Base-by-base conservation (phyloP, 2,888 invertebrate genomes). In the Acanthoscelides obtectus region DNA sequence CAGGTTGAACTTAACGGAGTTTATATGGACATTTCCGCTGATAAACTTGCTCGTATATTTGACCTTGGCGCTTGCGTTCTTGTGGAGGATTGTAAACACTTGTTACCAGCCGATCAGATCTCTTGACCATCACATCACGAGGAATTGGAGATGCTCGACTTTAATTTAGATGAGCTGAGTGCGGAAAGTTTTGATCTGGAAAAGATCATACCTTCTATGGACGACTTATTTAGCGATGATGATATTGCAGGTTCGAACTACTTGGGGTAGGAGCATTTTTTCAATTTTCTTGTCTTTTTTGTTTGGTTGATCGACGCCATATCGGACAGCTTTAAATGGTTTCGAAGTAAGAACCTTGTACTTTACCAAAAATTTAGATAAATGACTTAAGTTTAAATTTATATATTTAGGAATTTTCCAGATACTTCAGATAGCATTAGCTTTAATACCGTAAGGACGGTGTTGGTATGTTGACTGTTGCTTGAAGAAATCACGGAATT, bases 1-100 rank as follows among this genome's bases (percentile, higher is more conserved):
- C 84, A 86, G 0, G 87, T 90, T 84, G 86, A 88, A 0, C 85
- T 90, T 69, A 87, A 86, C 45, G 88, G 88, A n/a, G 86, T 85
- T 19, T 82, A 84, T 73, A 85, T 89, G 79, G 84, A 84, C 71
- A 85, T 87, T 73, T 87, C 87, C 12, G 85, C 89, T 68, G 83
- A 86, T 17, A 87, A 88, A 71, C 82, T 91, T 64, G 86, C 86
- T 63, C 87, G 87, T 71, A 81, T 89, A 5, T 83, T 89, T 17
- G 86, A 89, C 69, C 86, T 90, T 67, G 83, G 88, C 72, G 88
- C 89, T 0, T 79, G 77, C 72, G 87, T 90, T 17, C 67, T 84
- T 21, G 79, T 90, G 63, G 78, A 82, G 68, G 88, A 89, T 73
- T 80, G 82, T 12, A 66, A 70, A 74, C 45, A 22, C 67, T 3